Evolutionary conservation across 2,888 invertebrate genomes (phyloP), one percentile per base, ranked within the genome.

Genomic region (Eutolmus rufibarbis): DNA sequence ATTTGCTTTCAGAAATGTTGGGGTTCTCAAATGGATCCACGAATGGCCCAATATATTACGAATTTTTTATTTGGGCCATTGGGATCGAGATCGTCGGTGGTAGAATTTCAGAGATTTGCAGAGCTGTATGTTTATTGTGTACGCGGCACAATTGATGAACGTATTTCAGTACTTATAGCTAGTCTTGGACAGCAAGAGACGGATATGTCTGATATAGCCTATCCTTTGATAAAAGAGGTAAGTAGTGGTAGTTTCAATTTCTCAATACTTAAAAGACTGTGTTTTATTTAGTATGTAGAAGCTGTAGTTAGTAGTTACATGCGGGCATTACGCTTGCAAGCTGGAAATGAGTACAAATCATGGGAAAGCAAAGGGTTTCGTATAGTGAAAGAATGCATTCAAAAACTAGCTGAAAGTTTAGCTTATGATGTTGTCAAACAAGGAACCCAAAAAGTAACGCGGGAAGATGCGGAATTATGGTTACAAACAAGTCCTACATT

Each of bases 241-340:
- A 91, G 90, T 79, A 31, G 0, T 3, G 19, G 14, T 37, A n/a
- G 0, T 76, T 23, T 81, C 28, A 4, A 12, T 7, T 14, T 31
- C 7, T 23, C 31, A 86, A 12, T 84, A 23, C 23, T 79, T 46
- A 46, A 46, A 5, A 12, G 14, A 51, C n/a, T 2, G 1, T 82
- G 4, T 37, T n/a, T 19, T 84, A 19, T 76, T 51, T 19, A 96
- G 94, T 96, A 96, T 91, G 95, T 96, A 89, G 96, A 96, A 91
- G 95, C 96, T 89, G 95, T 96, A 90, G 95, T 96, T 0, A 95
- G 95, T 43, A 96, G 96, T 0, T 96, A 96, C 91, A 94, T 96
- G 91, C 95, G 95, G 91, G 94, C 95, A 57, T 93, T 96, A 89
- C 95, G 95, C 89, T 92, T 94, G 51, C 93, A 93, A 89, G 93